Conservation (phyloP, 2,888 invertebrate species). For the Lithophane ornitopus region DNA sequence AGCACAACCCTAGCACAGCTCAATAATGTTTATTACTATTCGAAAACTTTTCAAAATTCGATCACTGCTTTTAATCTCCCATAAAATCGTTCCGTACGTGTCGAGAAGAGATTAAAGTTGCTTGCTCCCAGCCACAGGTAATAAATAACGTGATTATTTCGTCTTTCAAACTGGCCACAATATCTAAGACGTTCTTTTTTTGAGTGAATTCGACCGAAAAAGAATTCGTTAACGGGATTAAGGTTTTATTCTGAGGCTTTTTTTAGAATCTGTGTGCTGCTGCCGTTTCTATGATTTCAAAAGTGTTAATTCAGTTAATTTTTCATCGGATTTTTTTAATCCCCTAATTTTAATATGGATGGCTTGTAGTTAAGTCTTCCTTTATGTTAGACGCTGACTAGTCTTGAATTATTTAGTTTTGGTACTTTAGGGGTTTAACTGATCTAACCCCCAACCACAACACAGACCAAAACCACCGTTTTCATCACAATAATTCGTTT, state of each 20-base stretch:
- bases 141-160: conserved; percentile 90
- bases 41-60: conserved; percentile 82
- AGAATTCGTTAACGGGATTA: conserved; percentile 83
- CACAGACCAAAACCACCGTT: conserved; percentile 18
- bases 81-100: conserved; percentile 86
- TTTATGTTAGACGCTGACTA: conserved; percentile 10
- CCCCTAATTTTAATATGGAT: conserved; percentile 29
- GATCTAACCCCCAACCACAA: neutral
- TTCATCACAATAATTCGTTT: conserved; percentile 52
- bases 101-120: conserved; percentile 87
- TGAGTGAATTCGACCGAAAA: conserved; percentile 81
- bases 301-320: conserved; percentile 46
- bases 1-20: conserved; percentile 60
- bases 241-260: conserved; percentile 58
- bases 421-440: neutral
- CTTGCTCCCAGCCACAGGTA: conserved; percentile 81
- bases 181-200: conserved; percentile 79
- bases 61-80: conserved; percentile 86
- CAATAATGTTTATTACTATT: conserved; percentile 80
- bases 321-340: conserved; percentile 33
- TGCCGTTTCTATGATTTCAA: conserved; percentile 62
- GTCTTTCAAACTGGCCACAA: conserved; percentile 83
- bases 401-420: conserved; percentile 3
- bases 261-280: conserved; percentile 62
- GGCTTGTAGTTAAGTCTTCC: conserved; percentile 8